A percentile compares a stretch with the other conserved stretches of the same genome.
Conservation (phyloP, 2,888 invertebrate species). For the Agonopterix subpropinquella region DNA sequence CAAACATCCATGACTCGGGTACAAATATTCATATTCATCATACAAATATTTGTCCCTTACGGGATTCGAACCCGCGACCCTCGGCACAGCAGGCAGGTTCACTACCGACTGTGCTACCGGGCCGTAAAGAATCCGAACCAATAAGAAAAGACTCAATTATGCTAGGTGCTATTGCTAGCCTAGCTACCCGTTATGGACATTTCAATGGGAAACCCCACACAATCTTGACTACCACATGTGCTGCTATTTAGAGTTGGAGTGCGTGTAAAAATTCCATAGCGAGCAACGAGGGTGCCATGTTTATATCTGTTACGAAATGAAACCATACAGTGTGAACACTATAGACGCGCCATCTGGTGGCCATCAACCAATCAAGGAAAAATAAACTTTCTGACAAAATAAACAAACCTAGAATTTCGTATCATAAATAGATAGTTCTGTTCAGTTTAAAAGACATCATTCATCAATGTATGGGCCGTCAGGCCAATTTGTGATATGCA, state of each 20-base stretch:
- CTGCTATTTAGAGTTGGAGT: slow-evolving; percentile 42
- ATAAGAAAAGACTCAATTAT: too few species aligned
- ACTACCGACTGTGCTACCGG: too few species aligned
- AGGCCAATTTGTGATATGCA: too few species aligned
- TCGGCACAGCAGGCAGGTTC: too few species aligned
- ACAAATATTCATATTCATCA: too few species aligned
- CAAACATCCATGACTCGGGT: too few species aligned
- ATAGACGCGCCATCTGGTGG: slow-evolving; percentile 64
- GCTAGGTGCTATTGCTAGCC: too few species aligned
- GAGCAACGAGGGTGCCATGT: slow-evolving; percentile 54
- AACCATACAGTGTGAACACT: slow-evolving; percentile 53
- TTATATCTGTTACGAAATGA: slow-evolving; percentile 58
- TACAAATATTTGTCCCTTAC: too few species aligned
- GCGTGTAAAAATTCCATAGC: slow-evolving; percentile 58
- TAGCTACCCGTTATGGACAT: background rate
- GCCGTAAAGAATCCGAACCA: too few species aligned
- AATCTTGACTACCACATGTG: slow-evolving; percentile 41
- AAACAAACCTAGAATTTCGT: slow-evolving; percentile 49
- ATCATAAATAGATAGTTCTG: slow-evolving; percentile 55
- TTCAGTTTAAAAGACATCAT: slow-evolving; percentile 42
- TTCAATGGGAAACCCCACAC: slow-evolving; percentile 36
- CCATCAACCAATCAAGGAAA: slow-evolving; percentile 62
- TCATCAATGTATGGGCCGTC: too few species aligned
- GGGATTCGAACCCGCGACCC: too few species aligned
- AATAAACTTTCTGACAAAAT: slow-evolving; percentile 64